Base-by-base conservation (phyloP, 1,140 invertebrate genomes). In the Drosophila sulfurigaster region DNA sequence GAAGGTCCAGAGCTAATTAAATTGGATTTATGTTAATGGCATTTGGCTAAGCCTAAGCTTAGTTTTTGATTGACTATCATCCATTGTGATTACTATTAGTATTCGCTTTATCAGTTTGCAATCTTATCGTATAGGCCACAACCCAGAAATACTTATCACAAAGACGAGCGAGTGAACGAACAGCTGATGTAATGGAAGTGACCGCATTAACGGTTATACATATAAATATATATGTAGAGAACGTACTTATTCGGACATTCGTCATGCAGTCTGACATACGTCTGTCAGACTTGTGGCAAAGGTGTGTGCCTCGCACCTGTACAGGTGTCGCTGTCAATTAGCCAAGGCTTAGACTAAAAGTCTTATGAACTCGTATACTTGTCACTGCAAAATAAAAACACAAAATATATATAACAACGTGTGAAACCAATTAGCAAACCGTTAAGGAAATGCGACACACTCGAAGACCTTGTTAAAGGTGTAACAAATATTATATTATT, bases 21-120 rank as follows among this genome's bases (percentile, higher is more conserved):
- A 86, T 86, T 68, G 82, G 82, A 74, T 76, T 86, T 81, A 52
- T 58, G 59, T 68, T 78, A 68, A 72, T 76, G 56, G 60, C 13
- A 65, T 72, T 71, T 59, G 64, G 63, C 67, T 54, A 20, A 78
- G 74, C 64, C 64, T 54, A 5, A 20, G 67, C 65, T 62, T 74
- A 57, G 43, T 66, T 38, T 73, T 46, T 80, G 67, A 69, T 77
- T 85, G 77, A 68, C 52, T 52, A 71, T 60, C 52, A 52, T 60
- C 20, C 56, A 59, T 28, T 58, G 28, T 30, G 54, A 67, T 73
- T 52, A 66, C 51, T 49, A 35, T 58, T 59, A 68, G 48, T 59
- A 25, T 51, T 57, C 41, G 32, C 45, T 20, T 41, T 38, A 46
- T 62, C 41, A 63, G 25, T 41, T 15, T 38, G 64, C 63, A 79